phyloP scores from a whole-genome alignment of 2,113 vertebrate genomes.

The Stigmatopora argus region DNA sequence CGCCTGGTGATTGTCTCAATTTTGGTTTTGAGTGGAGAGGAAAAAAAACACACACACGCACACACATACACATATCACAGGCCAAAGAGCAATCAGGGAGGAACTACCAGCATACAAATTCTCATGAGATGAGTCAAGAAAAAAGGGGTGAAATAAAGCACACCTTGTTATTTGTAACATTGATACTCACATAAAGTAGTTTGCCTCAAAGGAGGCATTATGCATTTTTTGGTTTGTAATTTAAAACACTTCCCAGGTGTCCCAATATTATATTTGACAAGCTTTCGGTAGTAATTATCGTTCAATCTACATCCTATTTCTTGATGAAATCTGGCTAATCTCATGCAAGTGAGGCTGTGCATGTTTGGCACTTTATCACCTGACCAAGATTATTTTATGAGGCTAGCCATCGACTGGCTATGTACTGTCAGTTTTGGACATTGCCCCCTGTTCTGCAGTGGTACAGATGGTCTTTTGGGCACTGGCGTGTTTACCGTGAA shows the following conservation, averaged over 20 bases:
- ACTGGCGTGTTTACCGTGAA: slow-evolving; percentile 36
- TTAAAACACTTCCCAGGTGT: not conserved
- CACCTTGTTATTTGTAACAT: not conserved
- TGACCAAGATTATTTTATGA: not conserved
- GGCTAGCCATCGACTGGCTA: not conserved
- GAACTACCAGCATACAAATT: slow-evolving; percentile 34
- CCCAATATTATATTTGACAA: not conserved
- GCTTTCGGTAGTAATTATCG: not conserved
- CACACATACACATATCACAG: slow-evolving; percentile 5
- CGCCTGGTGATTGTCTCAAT: slow-evolving; percentile 63
- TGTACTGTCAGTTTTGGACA: slow-evolving; percentile 7
- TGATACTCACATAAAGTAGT: not conserved
- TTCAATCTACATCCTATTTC: not conserved
- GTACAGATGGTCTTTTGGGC: slow-evolving; percentile 8
- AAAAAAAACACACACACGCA: slow-evolving; percentile 17
- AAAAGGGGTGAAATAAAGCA: not conserved
- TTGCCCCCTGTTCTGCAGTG: not conserved
- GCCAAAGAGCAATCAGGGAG: slow-evolving; percentile 50
- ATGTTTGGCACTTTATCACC: not conserved
- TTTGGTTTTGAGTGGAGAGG: slow-evolving; percentile 36
- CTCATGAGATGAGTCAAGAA: slow-evolving; percentile 14
- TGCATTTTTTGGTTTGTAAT: not conserved
- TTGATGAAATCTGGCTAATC: not conserved
- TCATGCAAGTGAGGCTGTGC: not conserved
- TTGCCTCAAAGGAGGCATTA: not conserved